Evolutionary conservation across 2,888 invertebrate species (phyloP).

Genomic region (Loripinus fragilis): DNA sequence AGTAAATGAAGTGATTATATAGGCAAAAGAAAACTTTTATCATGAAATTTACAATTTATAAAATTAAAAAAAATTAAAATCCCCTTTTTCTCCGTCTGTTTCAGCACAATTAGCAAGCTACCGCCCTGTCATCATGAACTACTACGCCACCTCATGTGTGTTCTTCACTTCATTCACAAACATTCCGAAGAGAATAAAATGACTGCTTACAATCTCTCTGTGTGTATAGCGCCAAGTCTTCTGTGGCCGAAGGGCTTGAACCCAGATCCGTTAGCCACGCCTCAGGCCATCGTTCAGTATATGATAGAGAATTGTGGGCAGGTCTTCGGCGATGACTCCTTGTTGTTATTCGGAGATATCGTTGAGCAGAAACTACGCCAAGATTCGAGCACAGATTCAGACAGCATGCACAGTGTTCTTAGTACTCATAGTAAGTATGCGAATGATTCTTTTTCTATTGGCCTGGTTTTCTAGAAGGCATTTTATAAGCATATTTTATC

Average conservation of each 20-base stretch:
- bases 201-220: slow-evolving; percentile 93
- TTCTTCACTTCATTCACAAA: slow-evolving; percentile 91
- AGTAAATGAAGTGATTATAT: too few relatives aligned
- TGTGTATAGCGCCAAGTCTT: slow-evolving; percentile 91
- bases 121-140: slow-evolving; percentile 91
- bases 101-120: slow-evolving; percentile 85
- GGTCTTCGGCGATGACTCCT: slow-evolving; percentile 90
- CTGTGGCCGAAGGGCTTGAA: slow-evolving; percentile 66
- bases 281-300: slow-evolving; percentile 86
- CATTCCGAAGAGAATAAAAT: slow-evolving; percentile 90
- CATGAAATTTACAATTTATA: too few relatives aligned
- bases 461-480: too few relatives aligned
- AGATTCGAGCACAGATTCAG: slow-evolving; percentile 86
- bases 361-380: slow-evolving; percentile 83
- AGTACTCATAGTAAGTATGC: slow-evolving; percentile 64
- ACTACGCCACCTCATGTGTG: slow-evolving; percentile 91
- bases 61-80: too few relatives aligned
- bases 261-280: slow-evolving; percentile 57
- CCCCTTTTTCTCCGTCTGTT: neutral
- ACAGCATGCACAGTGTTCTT: slow-evolving; percentile 80
- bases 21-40: too few relatives aligned
- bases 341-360: slow-evolving; percentile 88
- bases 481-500: too few relatives aligned
- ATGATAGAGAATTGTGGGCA: slow-evolving; percentile 91
- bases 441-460: too few relatives aligned